Evolutionary conservation across 2,113 vertebrate species (phyloP).

Genomic region (Siniperca chuatsi): DNA sequence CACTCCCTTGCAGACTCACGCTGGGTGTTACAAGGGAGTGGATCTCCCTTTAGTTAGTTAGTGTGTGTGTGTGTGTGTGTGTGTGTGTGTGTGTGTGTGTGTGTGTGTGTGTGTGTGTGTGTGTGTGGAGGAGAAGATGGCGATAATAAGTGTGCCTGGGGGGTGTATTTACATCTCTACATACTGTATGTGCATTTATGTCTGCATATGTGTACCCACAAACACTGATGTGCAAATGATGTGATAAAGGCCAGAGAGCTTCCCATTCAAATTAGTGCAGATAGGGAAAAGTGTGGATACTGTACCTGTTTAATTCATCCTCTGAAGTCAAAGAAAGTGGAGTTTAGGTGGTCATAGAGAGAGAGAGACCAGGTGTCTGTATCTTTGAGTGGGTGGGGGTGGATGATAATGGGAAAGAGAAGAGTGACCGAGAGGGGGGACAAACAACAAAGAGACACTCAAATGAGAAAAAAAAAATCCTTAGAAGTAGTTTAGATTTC

Average conservation of each 20-base stretch:
- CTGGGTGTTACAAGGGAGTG: constrained; percentile 2
- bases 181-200: neutral
- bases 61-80: too few species aligned
- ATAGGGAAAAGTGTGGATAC: neutral
- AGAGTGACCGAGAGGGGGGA: neutral
- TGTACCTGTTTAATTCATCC: constrained; percentile 37
- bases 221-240: constrained; percentile 22
- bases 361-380: neutral
- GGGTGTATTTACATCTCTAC: neutral
- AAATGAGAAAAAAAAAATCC: neutral
- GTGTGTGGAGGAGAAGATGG: neutral
- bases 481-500: constrained; percentile 1
- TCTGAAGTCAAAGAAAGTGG: constrained; percentile 5
- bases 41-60: constrained; percentile 3
- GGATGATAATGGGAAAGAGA: neutral
- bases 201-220: neutral
- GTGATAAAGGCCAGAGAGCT: constrained; percentile 22
- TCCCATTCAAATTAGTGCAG: constrained; percentile 3
- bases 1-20: constrained; percentile 15
- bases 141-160: neutral
- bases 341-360: neutral
- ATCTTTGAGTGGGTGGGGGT: neutral
- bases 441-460: constrained; percentile 16
- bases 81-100: neutral
- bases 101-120: neutral